Evolutionary conservation across 2,797 vertebrate genomes (phyloP), one percentile per base, ranked within the genome.

Genomic region (Sebastes hubbsi): DNA sequence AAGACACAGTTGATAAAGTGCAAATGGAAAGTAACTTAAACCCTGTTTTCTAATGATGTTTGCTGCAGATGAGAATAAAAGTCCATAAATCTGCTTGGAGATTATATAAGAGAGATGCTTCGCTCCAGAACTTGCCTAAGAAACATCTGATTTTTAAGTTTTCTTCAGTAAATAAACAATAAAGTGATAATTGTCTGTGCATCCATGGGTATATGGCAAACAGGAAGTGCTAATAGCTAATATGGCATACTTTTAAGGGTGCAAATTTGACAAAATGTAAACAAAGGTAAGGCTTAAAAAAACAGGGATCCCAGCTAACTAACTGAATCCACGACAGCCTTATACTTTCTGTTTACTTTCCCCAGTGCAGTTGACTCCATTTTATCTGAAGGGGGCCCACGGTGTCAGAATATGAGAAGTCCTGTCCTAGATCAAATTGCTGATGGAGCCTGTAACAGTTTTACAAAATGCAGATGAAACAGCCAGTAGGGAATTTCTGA

Each of bases 1-100:
- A 65, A 72, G 62, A 78, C n/a, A 66, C 30, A 18, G 75, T 64
- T 38, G 6, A 73, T 55, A 46, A 25, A 61, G 52, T 72, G 32
- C 18, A 71, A 54, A 71, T 58, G 22, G 27, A 83, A 70, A 76
- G 42, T 20, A 24, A 42, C 25, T 13, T 20, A 20, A 62, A 16
- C 18, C 25, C 4, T 36, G 14, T 25, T 63, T 52, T 75, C 2
- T 76, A 60, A 63, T 63, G 42, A 67, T 70, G 59, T 32, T 64
- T 65, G 52, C 8, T 72, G 59, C 29, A 25, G 67, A 59, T 55
- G 22, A 3, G 9, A 25, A 56, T 56, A 56, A 14, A 56, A 25
- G 24, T 56, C 55, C 55, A 56, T 24, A 24, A 24, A 56, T 56
- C 22, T 20, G 42, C 42, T 49, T 42, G 38, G 38, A 42, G 14